phyloP scores from a whole-genome alignment of 2,797 vertebrate species.

The Chelon auratus region DNA sequence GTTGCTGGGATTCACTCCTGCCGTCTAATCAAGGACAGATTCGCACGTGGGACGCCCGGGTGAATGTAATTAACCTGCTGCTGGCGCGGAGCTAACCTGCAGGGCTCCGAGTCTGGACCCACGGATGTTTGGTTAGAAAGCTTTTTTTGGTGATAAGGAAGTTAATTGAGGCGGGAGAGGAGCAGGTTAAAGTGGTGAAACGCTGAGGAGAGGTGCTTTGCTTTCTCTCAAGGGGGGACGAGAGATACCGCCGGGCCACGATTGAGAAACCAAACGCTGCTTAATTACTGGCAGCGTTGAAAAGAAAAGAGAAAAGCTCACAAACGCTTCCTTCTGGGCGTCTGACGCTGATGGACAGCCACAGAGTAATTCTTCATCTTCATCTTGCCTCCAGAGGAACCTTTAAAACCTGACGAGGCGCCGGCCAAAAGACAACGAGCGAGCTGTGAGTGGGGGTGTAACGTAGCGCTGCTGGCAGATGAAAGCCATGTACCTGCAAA shows the following conservation, averaged over 20 bases:
- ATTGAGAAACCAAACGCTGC: not conserved
- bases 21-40: slow-evolving; percentile 46
- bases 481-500: slow-evolving; percentile 46
- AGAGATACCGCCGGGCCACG: no score
- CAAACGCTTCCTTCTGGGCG: no score
- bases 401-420: no score
- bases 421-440: slow-evolving; percentile 20
- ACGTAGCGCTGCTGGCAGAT: slow-evolving; percentile 20
- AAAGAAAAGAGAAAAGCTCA: no score
- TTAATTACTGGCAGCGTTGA: not conserved
- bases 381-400: no score
- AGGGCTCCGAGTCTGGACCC: slow-evolving; percentile 23
- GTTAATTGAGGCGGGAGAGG: slow-evolving; percentile 51
- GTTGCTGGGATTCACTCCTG: slow-evolving; percentile 3
- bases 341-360: no score
- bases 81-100: slow-evolving; percentile 34
- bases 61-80: slow-evolving; percentile 76
- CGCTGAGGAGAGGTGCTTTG: not conserved
- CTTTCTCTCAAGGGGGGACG: not conserved
- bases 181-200: slow-evolving; percentile 26
- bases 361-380: no score
- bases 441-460: slow-evolving; percentile 28
- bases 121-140: slow-evolving; percentile 23
- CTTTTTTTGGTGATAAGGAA: slow-evolving; percentile 49
- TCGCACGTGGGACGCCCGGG: slow-evolving; percentile 51